These are phyloP conservation scores for Halcyon leucocephala DNA, from an alignment of 2,797 vertebrate species.

Conservation along the genomic window DNA sequence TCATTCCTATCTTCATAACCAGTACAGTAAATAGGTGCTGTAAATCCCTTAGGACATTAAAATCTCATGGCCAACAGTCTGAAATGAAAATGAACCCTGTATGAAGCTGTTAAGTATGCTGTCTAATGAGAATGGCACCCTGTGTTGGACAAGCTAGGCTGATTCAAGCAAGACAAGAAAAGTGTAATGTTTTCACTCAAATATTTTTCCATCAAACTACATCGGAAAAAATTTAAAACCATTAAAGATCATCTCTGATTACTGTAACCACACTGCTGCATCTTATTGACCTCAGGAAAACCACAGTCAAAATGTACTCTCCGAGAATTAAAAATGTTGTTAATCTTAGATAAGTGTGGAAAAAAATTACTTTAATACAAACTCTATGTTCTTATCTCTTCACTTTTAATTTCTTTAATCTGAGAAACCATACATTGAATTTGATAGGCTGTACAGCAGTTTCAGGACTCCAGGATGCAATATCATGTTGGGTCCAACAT, in stretches of 20 bases:
- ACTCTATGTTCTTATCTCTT: background rate
- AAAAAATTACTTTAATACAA: background rate
- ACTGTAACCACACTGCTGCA: background rate
- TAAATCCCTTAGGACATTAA: background rate
- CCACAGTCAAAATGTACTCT: background rate
- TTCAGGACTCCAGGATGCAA: background rate
- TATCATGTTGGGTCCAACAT: background rate
- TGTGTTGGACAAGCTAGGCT: background rate
- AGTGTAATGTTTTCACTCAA: background rate
- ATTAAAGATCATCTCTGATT: constrained; percentile 33
- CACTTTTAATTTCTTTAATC: background rate
- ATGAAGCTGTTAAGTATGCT: background rate
- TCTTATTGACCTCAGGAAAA: constrained; percentile 30
- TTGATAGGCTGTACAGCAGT: background rate
- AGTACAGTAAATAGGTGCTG: background rate
- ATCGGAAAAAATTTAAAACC: background rate
- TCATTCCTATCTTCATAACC: background rate
- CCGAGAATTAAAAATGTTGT: background rate
- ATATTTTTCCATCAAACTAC: background rate
- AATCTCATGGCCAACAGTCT: background rate
- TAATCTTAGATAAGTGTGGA: background rate
- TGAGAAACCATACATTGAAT: background rate
- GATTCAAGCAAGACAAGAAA: background rate
- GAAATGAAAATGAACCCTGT: background rate
- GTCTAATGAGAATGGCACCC: background rate